These are phyloP conservation scores for Psammodynastes pulverulentus DNA, from an alignment of 2,113 vertebrate genomes.

Conservation along the genomic window DNA sequence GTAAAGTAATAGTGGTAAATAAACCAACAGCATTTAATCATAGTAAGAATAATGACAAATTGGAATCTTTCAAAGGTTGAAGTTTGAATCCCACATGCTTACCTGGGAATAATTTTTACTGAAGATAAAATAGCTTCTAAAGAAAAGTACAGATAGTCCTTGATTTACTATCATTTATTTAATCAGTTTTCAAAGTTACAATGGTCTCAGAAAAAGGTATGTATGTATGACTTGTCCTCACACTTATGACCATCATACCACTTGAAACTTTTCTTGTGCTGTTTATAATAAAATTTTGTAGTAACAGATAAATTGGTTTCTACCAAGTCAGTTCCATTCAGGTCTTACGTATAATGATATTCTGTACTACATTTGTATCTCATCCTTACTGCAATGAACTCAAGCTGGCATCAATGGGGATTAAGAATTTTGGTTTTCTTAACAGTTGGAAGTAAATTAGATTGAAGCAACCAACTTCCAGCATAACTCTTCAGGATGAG, in stretches of 20 bases:
- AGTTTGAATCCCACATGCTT: neutral
- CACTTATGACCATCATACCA: no score
- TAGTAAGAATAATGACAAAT: neutral
- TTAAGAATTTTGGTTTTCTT: neutral
- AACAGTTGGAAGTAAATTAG: neutral
- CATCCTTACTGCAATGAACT: neutral
- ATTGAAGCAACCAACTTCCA: neutral
- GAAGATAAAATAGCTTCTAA: neutral
- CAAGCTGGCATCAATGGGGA: neutral
- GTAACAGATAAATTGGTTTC: neutral
- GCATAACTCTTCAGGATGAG: neutral
- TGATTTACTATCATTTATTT: neutral
- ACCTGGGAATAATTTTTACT: neutral
- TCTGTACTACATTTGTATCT: neutral
- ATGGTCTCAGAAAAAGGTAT: neutral
- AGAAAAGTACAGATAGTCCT: neutral
- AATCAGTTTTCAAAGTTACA: neutral
- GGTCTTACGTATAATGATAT: neutral
- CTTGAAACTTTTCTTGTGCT: neutral
- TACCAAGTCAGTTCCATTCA: neutral
- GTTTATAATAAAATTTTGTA: neutral
- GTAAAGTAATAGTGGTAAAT: slow-evolving; percentile 20
- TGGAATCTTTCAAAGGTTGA: neutral
- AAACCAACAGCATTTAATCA: neutral
- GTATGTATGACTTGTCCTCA: neutral